A percentile compares a stretch with the other conserved stretches of the same genome.
Evolutionary conservation across 2,888 invertebrate genomes (phyloP).

Genomic region (Micoletzkya japonica): DNA sequence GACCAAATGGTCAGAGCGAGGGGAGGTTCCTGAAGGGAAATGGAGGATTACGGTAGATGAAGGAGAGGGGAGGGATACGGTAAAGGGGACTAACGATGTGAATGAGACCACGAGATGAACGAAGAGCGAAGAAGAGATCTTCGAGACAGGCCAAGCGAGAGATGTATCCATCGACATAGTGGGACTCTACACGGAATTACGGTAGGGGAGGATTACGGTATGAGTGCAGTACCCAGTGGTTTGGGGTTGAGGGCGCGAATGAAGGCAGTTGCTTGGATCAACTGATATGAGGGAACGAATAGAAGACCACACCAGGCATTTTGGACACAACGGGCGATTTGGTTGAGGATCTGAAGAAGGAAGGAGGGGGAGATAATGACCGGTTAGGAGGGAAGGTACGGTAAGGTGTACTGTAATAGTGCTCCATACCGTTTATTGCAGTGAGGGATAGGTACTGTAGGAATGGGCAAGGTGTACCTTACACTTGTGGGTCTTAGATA

Average conservation of each 20-base stretch:
- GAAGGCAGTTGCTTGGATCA: constrained; percentile 20
- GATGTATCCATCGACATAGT: constrained; percentile 27
- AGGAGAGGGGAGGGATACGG: background rate
- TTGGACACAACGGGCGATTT: constrained; percentile 20
- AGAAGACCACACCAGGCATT: constrained; percentile 25
- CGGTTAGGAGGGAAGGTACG: too few species aligned
- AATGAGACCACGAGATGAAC: constrained; percentile 14
- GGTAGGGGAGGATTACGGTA: background rate
- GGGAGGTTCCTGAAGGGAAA: constrained; percentile 16
- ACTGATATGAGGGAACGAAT: constrained; percentile 23
- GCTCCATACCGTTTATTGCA: too few species aligned
- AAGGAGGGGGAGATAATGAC: too few species aligned
- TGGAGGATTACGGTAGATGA: background rate
- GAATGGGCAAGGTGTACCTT: too few species aligned
- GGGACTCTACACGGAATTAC: constrained; percentile 1
- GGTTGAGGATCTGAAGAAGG: constrained; percentile 14
- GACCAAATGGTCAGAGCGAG: constrained; percentile 11
- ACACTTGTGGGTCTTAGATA: constrained; percentile 27
- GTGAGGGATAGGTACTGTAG: too few species aligned
- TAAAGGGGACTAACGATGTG: constrained; percentile 9
- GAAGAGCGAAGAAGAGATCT: constrained; percentile 23
- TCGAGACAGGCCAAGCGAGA: constrained; percentile 20
- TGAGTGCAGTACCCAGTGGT: background rate
- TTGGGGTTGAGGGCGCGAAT: constrained; percentile 27
- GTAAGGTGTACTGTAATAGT: too few species aligned